Evolutionary conservation across 2,797 vertebrate genomes (phyloP), one percentile per base, ranked within the genome.

Genomic region (Esox masquinongy): DNA sequence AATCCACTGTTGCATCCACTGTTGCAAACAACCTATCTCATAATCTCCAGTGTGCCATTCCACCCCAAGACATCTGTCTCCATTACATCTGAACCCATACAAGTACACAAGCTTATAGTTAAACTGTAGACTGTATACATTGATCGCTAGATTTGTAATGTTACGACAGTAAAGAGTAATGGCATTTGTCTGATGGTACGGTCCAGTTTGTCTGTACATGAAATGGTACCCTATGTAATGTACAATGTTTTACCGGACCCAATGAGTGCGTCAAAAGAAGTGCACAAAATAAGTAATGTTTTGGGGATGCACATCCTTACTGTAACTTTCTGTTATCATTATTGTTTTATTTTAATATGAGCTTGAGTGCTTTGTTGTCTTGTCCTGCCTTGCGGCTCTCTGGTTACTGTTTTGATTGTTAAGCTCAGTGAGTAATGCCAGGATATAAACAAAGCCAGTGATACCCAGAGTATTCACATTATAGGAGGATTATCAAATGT

Each of bases 391-490:
- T 7, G 6, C 16, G 36, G 72, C 77, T 78, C 17, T 80, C 80
- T 85, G 82, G 79, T 86, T 85, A 74, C 82, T 84, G 80, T 88
- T 88, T 68, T 84, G 74, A 82, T 86, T 78, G 77, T 85, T 88
- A 83, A 88, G 88, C 88, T 86, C 79, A 78, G 66, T 82, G 77
- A 75, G 77, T 88, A 82, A 86, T 86, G 86, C 84, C 73, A 72
- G 74, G 80, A 72, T 82, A 87, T 77, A 85, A 87, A 90, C 88
- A 90, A 91, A 90, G 83, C 84, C 73, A 77, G 24, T 80, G 74
- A 88, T 85, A 90, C 88, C 84, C 83, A 80, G 87, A 84, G 85
- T 88, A 88, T 89, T 92, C 84, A 90, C 84, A 91, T 90, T 90
- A 90, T 83, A 86, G 79, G 84, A 71, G 86, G 88, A 92, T 91